Percentiles rank a stretch among this genome's conserved stretches.
Evolutionary conservation across 2,113 vertebrate genomes (phyloP).

Genomic region (Romanogobio albipinnatus): DNA sequence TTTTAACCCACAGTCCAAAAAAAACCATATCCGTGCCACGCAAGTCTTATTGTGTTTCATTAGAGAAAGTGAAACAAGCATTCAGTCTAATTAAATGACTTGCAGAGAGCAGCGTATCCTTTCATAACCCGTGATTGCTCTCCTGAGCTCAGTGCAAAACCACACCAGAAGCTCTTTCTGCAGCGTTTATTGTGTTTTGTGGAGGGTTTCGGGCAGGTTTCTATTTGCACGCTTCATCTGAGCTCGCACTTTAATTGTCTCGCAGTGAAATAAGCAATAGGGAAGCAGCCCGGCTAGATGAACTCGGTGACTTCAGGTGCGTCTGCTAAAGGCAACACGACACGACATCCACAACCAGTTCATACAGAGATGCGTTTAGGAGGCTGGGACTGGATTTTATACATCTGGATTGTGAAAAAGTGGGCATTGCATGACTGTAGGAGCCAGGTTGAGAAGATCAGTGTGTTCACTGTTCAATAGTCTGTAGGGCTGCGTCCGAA

Average conservation of each 20-base stretch:
- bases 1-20: conserved; percentile 60
- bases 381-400: no score
- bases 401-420: no score
- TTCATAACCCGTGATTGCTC: conserved; percentile 55
- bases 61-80: conserved; percentile 60
- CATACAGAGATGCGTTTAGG: neutral
- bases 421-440: no score
- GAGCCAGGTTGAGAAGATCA: no score
- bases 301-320: neutral
- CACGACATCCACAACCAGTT: neutral
- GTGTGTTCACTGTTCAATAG: no score
- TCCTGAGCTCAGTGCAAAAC: conserved; percentile 42
- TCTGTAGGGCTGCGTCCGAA: no score
- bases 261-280: conserved; percentile 37
- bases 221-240: conserved; percentile 17
- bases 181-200: conserved; percentile 34
- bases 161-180: conserved; percentile 38
- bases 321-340: neutral
- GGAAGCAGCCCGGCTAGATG: neutral
- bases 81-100: conserved; percentile 43
- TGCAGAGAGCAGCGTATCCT: conserved; percentile 55
- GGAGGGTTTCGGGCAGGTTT: conserved; percentile 41
- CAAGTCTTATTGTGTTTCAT: conserved; percentile 61
- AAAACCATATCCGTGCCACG: conserved; percentile 43
- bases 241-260: conserved; percentile 48